A percentile compares a stretch with the other conserved stretches of the same genome.
These are phyloP conservation scores for Schizotus pectinicornis DNA, from an alignment of 2,888 invertebrate species.

Conservation along the genomic window DNA sequence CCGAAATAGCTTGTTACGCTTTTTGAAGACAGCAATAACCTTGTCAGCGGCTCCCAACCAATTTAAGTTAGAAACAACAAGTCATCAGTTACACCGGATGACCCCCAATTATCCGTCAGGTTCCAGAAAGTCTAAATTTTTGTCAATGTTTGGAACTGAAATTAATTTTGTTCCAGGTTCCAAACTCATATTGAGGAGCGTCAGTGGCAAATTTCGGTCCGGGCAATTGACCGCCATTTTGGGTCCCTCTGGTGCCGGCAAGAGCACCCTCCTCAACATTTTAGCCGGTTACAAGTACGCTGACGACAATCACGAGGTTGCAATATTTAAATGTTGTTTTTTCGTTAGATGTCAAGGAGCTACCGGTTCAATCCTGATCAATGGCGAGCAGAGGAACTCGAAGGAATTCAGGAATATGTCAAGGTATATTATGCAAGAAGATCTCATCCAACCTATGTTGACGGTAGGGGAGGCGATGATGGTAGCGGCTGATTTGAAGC, in stretches of 20 bases:
- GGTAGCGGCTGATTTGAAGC: conserved; percentile 88
- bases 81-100: too few species aligned
- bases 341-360: conserved; percentile 69
- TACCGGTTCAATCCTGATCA: conserved; percentile 78
- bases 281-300: conserved; percentile 90
- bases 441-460: conserved; percentile 83
- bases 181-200: conserved; percentile 79
- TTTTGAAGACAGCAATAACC: too few species aligned
- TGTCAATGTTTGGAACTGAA: not conserved
- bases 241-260: conserved; percentile 93
- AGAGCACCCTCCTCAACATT: conserved; percentile 87
- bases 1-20: too few species aligned
- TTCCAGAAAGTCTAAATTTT: too few species aligned
- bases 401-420: conserved; percentile 85
- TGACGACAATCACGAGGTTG: not conserved
- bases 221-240: conserved; percentile 90
- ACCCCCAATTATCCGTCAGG: too few species aligned
- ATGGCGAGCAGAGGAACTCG: conserved; percentile 78
- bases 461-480: conserved; percentile 88
- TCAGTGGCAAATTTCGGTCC: conserved; percentile 84
- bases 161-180: conserved; percentile 64
- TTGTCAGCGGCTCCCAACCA: too few species aligned
- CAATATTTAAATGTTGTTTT: conserved; percentile 5
- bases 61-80: too few species aligned
- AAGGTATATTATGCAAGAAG: conserved; percentile 95